Base-by-base conservation (phyloP, 2,113 vertebrate species). In the Ammodytes marinus region DNA sequence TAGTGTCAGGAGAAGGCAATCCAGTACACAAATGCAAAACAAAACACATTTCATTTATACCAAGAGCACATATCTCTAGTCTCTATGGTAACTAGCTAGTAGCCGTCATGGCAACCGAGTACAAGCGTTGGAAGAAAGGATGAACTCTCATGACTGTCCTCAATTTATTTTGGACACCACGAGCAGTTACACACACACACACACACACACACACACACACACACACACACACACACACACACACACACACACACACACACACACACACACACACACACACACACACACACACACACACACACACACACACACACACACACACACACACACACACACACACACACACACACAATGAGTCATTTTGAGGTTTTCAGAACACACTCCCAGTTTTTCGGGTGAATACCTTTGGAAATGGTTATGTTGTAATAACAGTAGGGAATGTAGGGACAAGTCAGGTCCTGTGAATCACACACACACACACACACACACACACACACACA, bases 51-150 rank as follows among this genome's bases (percentile, higher is more conserved):
- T 91, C 89, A 90, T 86, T 84, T 86, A 82, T 85, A 86, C 80
- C 74, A 84, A 83, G 77, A 52, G 86, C 90, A 91, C 91, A 82
- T 87, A 85, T 88, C 76, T 80, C 86, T 84, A 71, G 93, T 95
- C 91, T 92, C 95, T 95, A 95, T 94, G 94, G 95, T 93, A 95
- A 96, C 93, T 80, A 85, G 85, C 93, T 80, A 85, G 85, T 84
- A 94, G 90, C 94, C 88, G 90, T 93, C 94, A 95, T 94, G 90
- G 94, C 92, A 94, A 95, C 93, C 13, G 89, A 86, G 89, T 91
- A 93, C 79, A 88, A 89, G 89, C 80, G 54, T 88, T 77, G 87
- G 72, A 88, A 86, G 83, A 92, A 92, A 87, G 86, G 85, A 73
- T 88, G 84, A 92, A 94, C 90, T 93, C 90, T 88, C 81, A 89